These are phyloP conservation scores for Drosophila recens DNA, from an alignment of 2,888 invertebrate species.

Conservation along the genomic window DNA sequence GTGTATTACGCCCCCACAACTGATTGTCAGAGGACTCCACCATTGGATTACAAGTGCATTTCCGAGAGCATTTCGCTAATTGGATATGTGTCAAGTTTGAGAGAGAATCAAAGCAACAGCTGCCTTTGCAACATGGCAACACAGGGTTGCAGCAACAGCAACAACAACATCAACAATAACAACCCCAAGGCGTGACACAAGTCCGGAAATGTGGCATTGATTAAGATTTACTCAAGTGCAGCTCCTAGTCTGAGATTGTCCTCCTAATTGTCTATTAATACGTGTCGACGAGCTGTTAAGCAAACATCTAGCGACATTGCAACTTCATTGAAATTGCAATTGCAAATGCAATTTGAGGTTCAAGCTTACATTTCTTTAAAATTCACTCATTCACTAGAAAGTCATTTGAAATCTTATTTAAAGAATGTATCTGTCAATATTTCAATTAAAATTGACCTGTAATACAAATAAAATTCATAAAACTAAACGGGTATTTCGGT, in stretches of 20 bases:
- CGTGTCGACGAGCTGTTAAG: conserved; percentile 18
- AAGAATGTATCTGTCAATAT: not conserved
- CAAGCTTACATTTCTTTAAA: not conserved
- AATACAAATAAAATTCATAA: not conserved
- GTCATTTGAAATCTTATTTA: not conserved
- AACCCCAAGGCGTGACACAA: conserved; percentile 35
- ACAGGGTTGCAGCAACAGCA: conserved; percentile 18
- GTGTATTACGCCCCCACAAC: conserved; percentile 26
- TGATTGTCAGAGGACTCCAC: conserved; percentile 24
- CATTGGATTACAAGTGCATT: conserved; percentile 54
- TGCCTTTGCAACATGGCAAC: not conserved
- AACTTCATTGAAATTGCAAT: not conserved
- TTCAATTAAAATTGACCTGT: not conserved
- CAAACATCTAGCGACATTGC: conserved; percentile 1
- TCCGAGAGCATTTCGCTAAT: conserved; percentile 66
- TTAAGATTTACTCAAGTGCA: conserved; percentile 39
- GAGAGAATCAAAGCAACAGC: conserved; percentile 20
- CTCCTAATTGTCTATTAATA: conserved; percentile 32
- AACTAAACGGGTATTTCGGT: too few species aligned
- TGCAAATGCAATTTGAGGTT: not conserved
- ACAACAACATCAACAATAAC: conserved; percentile 24
- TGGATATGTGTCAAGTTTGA: conserved; percentile 64
- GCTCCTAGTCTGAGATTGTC: conserved; percentile 21
- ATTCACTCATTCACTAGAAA: not conserved
- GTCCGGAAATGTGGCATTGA: conserved; percentile 56